Percentiles rank a stretch among this genome's conserved stretches.
These are phyloP conservation scores for Eudasyphora cyanicolor DNA, from an alignment of 2,888 invertebrate species.

Conservation along the genomic window DNA sequence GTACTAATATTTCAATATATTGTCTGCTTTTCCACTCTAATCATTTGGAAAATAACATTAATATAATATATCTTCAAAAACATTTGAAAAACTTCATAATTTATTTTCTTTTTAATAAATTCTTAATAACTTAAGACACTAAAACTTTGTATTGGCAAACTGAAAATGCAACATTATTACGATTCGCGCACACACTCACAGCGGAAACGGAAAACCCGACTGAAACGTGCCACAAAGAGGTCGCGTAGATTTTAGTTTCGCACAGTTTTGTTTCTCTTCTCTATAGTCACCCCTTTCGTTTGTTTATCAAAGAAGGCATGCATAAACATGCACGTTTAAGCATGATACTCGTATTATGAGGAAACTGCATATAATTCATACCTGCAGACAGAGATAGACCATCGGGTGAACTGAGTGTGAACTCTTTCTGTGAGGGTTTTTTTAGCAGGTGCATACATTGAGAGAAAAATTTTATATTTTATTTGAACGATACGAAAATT, in stretches of 20 bases:
- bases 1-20: too few relatives aligned
- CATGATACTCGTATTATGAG: constrained; percentile 43
- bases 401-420: background rate
- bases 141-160: background rate
- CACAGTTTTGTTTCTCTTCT: too few relatives aligned
- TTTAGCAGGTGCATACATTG: background rate
- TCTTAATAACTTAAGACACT: constrained; percentile 19
- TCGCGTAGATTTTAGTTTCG: constrained; percentile 28
- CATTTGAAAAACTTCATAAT: constrained; percentile 8
- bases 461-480: too few relatives aligned
- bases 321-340: constrained; percentile 53
- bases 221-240: constrained; percentile 44
- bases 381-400: background rate
- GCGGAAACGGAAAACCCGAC: background rate
- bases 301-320: constrained; percentile 9
- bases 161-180: background rate
- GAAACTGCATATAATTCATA: constrained; percentile 51
- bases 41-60: too few relatives aligned
- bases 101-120: constrained; percentile 32
- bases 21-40: background rate
- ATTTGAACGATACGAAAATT: too few relatives aligned
- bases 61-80: too few relatives aligned
- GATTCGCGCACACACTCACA: background rate
- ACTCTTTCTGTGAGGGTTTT: background rate
- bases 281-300: background rate